Percentiles rank a stretch among this genome's conserved stretches.
phyloP scores from a whole-genome alignment of 2,113 vertebrate genomes.

The Morone chrysops region DNA sequence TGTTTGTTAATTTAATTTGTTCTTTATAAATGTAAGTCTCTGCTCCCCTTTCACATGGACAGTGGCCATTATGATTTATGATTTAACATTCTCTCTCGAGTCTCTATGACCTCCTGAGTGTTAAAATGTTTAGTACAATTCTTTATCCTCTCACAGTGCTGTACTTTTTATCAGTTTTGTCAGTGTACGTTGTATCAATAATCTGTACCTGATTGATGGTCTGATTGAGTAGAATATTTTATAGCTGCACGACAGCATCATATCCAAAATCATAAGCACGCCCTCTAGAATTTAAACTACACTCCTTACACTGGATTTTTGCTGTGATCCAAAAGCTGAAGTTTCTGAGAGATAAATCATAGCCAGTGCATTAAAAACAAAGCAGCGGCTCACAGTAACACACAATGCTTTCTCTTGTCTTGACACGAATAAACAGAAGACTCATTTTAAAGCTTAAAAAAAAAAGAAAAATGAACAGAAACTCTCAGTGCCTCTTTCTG shows the following conservation, averaged over 20 bases:
- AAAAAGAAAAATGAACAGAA: not conserved
- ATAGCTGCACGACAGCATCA: slow-evolving; percentile 27
- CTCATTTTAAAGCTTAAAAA: slow-evolving; percentile 7
- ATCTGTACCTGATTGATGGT: not conserved
- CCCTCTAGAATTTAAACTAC: slow-evolving; percentile 1
- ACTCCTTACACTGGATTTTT: not conserved
- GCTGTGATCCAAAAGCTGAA: not conserved
- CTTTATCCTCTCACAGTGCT: slow-evolving; percentile 18
- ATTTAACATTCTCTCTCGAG: not conserved
- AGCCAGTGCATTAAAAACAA: not conserved
- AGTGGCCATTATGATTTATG: not conserved
- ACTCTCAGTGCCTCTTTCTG: slow-evolving; percentile 45
- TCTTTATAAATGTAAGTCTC: not conserved
- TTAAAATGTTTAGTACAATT: not conserved
- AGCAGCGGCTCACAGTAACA: not conserved
- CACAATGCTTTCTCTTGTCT: slow-evolving; percentile 30
- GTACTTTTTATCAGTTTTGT: not conserved
- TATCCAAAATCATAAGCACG: slow-evolving; percentile 20
- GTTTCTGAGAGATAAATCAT: not conserved
- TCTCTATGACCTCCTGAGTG: not conserved
- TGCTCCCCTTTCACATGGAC: not conserved
- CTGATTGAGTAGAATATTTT: not conserved
- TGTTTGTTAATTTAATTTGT: not conserved
- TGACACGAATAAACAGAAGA: slow-evolving; percentile 7
- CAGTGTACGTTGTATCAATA: not conserved